Percentiles rank a stretch among this genome's conserved stretches.
Conservation (phyloP, 23 tunicate genomes). For the Trididemnum miniatum region DNA sequence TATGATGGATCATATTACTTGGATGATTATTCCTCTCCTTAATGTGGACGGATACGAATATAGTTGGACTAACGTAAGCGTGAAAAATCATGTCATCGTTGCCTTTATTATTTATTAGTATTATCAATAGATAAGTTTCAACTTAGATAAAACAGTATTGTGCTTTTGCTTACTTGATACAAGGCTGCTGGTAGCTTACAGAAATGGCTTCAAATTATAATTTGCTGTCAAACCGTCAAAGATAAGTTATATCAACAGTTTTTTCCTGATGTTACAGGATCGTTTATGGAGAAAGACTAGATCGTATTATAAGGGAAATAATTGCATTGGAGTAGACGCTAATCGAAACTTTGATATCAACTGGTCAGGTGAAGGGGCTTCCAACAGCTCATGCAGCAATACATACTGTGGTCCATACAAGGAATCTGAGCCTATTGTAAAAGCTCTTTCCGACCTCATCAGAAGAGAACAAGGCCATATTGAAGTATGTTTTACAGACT, state of each 20-base stretch:
- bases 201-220: too few relatives aligned
- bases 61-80: constrained; percentile 68
- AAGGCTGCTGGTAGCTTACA: too few relatives aligned
- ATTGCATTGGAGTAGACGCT: constrained; percentile 80
- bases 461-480: constrained; percentile 4
- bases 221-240: too few relatives aligned
- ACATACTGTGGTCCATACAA: constrained; percentile 67
- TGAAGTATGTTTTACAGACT: too few relatives aligned
- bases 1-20: constrained; percentile 74
- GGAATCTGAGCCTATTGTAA: constrained; percentile 64
- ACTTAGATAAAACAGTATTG: too few relatives aligned
- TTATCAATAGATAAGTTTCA: too few relatives aligned
- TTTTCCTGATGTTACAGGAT: too few relatives aligned
- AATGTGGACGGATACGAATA: constrained; percentile 93
- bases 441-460: constrained; percentile 48
- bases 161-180: too few relatives aligned
- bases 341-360: constrained; percentile 86
- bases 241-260: too few relatives aligned
- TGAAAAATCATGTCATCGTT: too few relatives aligned
- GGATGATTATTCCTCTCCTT: constrained; percentile 64
- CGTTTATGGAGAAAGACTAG: constrained; percentile 96
- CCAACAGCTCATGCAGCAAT: constrained; percentile 58
- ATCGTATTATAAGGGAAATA: constrained; percentile 43
- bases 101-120: too few relatives aligned
- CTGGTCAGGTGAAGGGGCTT: constrained; percentile 68